Conservation (phyloP, 2,888 invertebrate genomes). For the Lysandra coridon region DNA sequence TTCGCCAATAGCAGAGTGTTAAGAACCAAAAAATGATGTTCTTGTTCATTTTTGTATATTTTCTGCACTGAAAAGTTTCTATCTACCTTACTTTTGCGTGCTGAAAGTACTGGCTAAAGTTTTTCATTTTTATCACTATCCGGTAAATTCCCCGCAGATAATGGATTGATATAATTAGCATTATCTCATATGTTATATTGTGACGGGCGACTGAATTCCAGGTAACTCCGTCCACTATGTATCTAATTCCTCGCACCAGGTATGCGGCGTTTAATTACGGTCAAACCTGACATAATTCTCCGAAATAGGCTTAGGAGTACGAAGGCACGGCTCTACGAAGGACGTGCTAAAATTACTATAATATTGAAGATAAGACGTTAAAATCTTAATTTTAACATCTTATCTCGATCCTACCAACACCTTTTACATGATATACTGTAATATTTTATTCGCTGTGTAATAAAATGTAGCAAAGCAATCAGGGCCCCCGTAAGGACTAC, state of each 20-base stretch:
- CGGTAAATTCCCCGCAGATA: too few species aligned
- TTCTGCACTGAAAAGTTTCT: too few species aligned
- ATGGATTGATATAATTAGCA: neutral
- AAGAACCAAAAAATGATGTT: too few species aligned
- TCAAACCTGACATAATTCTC: constrained; percentile 21
- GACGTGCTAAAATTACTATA: neutral
- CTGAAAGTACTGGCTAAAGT: too few species aligned
- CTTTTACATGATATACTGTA: neutral
- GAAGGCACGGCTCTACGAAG: neutral
- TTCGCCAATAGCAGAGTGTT: too few species aligned
- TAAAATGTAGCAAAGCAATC: too few species aligned
- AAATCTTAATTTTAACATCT: neutral
- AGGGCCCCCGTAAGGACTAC: too few species aligned
- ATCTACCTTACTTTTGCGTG: too few species aligned
- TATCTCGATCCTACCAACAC: neutral
- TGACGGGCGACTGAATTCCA: neutral
- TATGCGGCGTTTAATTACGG: constrained; percentile 21
- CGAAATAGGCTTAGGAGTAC: neutral
- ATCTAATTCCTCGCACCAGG: neutral
- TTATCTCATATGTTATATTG: neutral
- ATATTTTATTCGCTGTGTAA: too few species aligned
- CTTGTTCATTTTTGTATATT: too few species aligned
- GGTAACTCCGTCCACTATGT: neutral
- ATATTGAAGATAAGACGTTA: neutral
- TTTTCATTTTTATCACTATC: too few species aligned